Evolutionary conservation across 2,888 invertebrate species (phyloP).

Genomic region (Hydropsyche betteni): DNA sequence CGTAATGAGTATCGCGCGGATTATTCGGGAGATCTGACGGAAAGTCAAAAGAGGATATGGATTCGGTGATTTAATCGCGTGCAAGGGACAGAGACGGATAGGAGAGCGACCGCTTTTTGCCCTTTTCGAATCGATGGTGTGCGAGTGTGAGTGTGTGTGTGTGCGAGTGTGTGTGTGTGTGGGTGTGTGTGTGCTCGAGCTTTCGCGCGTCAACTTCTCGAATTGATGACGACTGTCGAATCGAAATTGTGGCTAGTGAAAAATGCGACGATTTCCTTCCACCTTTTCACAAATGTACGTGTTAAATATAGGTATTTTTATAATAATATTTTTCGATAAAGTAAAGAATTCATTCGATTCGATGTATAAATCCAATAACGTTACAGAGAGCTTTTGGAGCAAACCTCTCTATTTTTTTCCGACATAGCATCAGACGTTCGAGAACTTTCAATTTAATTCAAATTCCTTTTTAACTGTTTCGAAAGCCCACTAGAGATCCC

Average conservation of each 20-base stretch:
- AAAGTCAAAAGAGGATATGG: too few relatives aligned
- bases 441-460: conserved; percentile 42
- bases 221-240: conserved; percentile 20
- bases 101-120: not conserved
- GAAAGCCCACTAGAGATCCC: conserved; percentile 18
- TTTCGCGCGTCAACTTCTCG: not conserved
- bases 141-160: not conserved
- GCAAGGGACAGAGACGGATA: not conserved
- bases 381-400: too few relatives aligned
- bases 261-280: not conserved
- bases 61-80: not conserved
- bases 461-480: conserved; percentile 35
- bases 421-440: not conserved
- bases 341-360: too few relatives aligned
- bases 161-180: too few relatives aligned
- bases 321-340: too few relatives aligned
- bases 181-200: not conserved
- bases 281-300: too few relatives aligned
- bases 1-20: too few relatives aligned
- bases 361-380: too few relatives aligned
- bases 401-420: too few relatives aligned
- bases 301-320: too few relatives aligned
- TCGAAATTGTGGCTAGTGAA: conserved; percentile 4
- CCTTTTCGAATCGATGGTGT: not conserved
- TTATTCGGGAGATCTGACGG: too few relatives aligned